Percentiles rank a stretch among this genome's conserved stretches.
phyloP scores from a whole-genome alignment of 1,140 invertebrate genomes.

The Drosophila varians region DNA sequence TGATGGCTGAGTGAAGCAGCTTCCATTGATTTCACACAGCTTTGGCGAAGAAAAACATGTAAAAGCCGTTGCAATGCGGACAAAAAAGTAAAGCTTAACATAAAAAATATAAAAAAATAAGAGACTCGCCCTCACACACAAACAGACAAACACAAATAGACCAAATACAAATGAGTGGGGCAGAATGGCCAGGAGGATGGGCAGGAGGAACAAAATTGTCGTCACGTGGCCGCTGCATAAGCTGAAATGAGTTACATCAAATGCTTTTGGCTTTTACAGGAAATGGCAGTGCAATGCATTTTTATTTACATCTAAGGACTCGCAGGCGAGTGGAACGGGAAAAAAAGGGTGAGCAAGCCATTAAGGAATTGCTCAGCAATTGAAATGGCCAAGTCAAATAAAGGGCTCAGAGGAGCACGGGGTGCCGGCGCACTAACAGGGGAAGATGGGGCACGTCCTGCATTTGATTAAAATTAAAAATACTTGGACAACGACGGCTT shows the following conservation, averaged over 20 bases:
- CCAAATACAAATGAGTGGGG: slow-evolving; percentile 27
- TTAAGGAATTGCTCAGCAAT: slow-evolving; percentile 80
- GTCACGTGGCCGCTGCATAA: slow-evolving; percentile 62
- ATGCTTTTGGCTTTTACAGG: slow-evolving; percentile 74
- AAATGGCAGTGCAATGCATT: slow-evolving; percentile 75
- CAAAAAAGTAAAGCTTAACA: slow-evolving; percentile 54
- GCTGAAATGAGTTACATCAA: slow-evolving; percentile 76
- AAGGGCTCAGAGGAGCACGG: background rate
- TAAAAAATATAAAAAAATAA: slow-evolving; percentile 34
- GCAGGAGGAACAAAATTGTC: slow-evolving; percentile 27
- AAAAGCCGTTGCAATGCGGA: slow-evolving; percentile 54
- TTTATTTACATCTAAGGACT: slow-evolving; percentile 68
- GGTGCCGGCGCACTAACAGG: background rate
- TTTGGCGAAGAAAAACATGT: slow-evolving; percentile 58
- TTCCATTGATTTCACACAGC: slow-evolving; percentile 76
- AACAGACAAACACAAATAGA: slow-evolving; percentile 19
- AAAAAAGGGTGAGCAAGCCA: slow-evolving; percentile 45
- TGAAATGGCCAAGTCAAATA: slow-evolving; percentile 67
- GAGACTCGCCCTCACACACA: background rate
- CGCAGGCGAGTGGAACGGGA: background rate
- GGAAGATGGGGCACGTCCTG: slow-evolving; percentile 25
- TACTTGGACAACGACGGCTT: slow-evolving; percentile 53
- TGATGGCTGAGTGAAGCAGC: slow-evolving; percentile 44
- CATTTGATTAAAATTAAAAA: slow-evolving; percentile 76
- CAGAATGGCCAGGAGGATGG: background rate